Evolutionary conservation across 1,140 invertebrate genomes (phyloP).

Genomic region (Argopecten irradians): DNA sequence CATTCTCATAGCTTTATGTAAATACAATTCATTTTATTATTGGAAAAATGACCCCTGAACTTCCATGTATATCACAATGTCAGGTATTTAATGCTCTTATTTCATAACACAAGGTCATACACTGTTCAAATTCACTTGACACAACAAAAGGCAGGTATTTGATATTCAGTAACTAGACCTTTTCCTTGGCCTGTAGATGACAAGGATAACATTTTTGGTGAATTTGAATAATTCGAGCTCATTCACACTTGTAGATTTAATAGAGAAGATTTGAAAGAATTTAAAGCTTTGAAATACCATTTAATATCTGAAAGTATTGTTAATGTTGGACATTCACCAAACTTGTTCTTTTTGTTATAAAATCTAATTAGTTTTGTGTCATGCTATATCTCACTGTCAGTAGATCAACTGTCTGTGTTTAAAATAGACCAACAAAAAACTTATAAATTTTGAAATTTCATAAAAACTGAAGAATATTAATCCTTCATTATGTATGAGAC

Average conservation of each 20-base stretch:
- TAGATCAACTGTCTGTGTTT: neutral
- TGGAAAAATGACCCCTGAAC: neutral
- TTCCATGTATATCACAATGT: neutral
- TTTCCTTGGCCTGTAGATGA: neutral
- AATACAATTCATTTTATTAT: conserved; percentile 6
- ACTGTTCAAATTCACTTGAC: neutral
- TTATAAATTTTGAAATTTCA: neutral
- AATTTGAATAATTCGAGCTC: neutral
- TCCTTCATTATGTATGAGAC: neutral
- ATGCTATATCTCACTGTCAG: neutral
- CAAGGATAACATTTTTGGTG: neutral
- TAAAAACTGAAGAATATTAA: neutral
- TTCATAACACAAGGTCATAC: neutral
- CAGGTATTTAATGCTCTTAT: neutral
- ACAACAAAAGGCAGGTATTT: neutral
- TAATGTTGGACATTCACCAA: conserved; percentile 11
- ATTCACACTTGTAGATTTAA: neutral
- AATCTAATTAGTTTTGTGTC: neutral
- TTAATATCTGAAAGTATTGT: neutral
- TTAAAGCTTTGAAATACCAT: neutral
- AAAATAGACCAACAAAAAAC: neutral
- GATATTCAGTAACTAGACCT: neutral
- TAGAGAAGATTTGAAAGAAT: neutral
- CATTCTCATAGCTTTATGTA: neutral
- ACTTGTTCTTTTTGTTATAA: neutral